These are phyloP conservation scores for Epizoanthus illoricatus DNA, from an alignment of 92 coral and sea anemone species.

Conservation along the genomic window DNA sequence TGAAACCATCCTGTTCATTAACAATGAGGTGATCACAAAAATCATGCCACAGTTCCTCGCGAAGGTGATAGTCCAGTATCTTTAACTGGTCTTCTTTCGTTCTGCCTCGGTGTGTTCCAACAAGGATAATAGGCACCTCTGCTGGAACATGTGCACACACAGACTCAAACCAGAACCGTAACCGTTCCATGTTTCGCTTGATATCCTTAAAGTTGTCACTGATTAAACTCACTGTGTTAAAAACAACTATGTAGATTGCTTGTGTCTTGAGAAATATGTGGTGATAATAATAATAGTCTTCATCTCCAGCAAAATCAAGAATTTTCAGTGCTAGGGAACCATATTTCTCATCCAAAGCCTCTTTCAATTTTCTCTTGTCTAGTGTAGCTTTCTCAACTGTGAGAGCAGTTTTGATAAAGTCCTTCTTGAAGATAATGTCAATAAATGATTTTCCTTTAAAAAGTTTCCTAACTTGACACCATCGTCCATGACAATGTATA, in stretches of 20 bases:
- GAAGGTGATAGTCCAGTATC: conserved; percentile 25
- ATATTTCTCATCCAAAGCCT: conserved; percentile 45
- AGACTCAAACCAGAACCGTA: conserved; percentile 62
- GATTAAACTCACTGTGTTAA: conserved; percentile 14
- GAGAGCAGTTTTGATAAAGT: conserved; percentile 8
- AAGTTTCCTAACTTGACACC: neutral
- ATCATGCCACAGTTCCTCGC: conserved; percentile 35
- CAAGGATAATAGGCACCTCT: conserved; percentile 41
- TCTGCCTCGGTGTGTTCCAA: conserved; percentile 56
- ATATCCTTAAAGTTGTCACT: conserved; percentile 8
- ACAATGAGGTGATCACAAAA: conserved; percentile 44
- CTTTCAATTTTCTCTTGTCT: conserved; percentile 41
- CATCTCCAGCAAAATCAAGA: conserved; percentile 65
- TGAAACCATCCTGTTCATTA: conserved; percentile 35
- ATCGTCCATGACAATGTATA: conserved; percentile 7
- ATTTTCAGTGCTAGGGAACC: conserved; percentile 40
- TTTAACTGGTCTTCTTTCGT: neutral
- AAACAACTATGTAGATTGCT: conserved; percentile 50
- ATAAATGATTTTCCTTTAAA: neutral
- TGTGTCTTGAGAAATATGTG: conserved; percentile 50
- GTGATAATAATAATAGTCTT: conserved; percentile 51
- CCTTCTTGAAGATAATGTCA: conserved; percentile 21
- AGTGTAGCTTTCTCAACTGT: conserved; percentile 36
- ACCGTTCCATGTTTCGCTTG: conserved; percentile 4
- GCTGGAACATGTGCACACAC: conserved; percentile 45